These are phyloP conservation scores for Hepsetus odoe DNA, from an alignment of 2,113 vertebrate genomes.

Conservation along the genomic window DNA sequence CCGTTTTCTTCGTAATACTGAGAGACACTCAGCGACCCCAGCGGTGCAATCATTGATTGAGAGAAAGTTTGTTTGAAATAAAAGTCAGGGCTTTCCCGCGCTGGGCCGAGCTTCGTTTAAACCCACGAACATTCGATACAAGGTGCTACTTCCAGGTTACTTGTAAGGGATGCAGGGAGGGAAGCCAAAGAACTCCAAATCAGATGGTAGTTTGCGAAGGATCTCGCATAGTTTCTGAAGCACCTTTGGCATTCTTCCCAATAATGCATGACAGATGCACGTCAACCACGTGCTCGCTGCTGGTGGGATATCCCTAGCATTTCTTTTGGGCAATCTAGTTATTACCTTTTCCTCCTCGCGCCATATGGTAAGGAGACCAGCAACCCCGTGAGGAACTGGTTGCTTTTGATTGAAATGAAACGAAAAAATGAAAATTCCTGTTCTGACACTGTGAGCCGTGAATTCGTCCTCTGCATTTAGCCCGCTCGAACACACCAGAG, in stretches of 20 bases:
- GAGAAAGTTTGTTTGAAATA: constrained; percentile 76
- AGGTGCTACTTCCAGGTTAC: constrained; percentile 4
- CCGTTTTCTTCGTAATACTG: constrained; percentile 71
- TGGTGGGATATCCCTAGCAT: constrained; percentile 20
- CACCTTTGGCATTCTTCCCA: constrained; percentile 71
- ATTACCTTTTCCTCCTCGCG: constrained; percentile 49
- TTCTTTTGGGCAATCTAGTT: neutral
- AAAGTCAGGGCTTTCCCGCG: constrained; percentile 71
- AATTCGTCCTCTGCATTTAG: no score
- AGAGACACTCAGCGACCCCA: constrained; percentile 71
- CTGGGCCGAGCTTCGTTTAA: constrained; percentile 65
- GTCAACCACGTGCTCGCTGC: constrained; percentile 60
- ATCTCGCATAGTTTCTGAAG: constrained; percentile 70
- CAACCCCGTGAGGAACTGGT: no score
- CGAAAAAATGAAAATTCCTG: no score
- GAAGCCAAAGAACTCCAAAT: constrained; percentile 42
- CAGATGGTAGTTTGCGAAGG: constrained; percentile 62
- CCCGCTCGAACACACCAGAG: no score
- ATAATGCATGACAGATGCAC: constrained; percentile 83
- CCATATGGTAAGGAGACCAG: no score
- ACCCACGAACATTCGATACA: constrained; percentile 14
- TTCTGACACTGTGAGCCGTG: no score
- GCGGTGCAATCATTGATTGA: constrained; percentile 72
- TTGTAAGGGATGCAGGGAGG: neutral
- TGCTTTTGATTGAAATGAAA: no score